Evolutionary conservation across 2,888 invertebrate species (phyloP).

Genomic region (Alloplasta piceator): DNA sequence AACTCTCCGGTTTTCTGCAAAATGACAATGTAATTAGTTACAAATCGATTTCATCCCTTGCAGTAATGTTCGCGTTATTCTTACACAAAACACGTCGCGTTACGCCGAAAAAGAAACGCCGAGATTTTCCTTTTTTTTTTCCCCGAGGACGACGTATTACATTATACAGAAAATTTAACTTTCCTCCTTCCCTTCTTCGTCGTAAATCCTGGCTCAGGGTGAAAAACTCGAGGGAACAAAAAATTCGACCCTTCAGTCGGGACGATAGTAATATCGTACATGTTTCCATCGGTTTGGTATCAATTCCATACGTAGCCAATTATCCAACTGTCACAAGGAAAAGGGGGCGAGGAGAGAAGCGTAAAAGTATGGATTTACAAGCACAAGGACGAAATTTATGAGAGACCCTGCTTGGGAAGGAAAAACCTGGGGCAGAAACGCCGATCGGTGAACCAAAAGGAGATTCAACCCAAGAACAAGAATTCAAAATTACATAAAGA

Average conservation of each 20-base stretch:
- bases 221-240: constrained; percentile 15
- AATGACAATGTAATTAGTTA: constrained; percentile 50
- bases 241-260: neutral
- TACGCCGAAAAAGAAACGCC: neutral
- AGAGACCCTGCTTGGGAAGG: neutral
- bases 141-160: neutral
- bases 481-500: no score
- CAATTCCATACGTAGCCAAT: constrained; percentile 37
- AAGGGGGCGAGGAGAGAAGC: neutral
- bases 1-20: constrained; percentile 70
- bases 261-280: constrained; percentile 16
- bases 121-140: neutral
- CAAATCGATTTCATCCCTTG: neutral
- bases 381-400: neutral
- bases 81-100: neutral
- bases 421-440: no score
- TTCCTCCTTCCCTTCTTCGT: neutral
- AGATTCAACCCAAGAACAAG: no score
- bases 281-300: constrained; percentile 16
- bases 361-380: neutral
- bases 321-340: constrained; percentile 32
- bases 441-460: no score
- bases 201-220: neutral
- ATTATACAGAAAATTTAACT: constrained; percentile 2
- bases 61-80: neutral